Percentiles rank a stretch among this genome's conserved stretches.
Evolutionary conservation across 2,113 vertebrate genomes (phyloP).

Genomic region (Stigmatopora nigra): DNA sequence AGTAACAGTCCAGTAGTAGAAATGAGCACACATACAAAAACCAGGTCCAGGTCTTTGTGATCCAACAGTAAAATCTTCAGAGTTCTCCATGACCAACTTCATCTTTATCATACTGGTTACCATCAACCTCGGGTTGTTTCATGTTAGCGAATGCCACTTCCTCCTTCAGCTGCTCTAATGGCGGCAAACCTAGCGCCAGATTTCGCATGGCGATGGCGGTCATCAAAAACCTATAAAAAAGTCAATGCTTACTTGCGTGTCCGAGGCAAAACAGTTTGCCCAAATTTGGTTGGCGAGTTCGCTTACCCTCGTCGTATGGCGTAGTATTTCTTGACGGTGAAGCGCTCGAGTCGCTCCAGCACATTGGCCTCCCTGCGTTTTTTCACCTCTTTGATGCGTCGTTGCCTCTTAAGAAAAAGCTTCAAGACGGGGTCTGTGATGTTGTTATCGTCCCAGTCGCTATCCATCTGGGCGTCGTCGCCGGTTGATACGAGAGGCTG

Average conservation of each 20-base stretch:
- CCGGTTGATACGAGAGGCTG: constrained; percentile 72
- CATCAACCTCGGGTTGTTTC: constrained; percentile 57
- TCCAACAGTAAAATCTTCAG: constrained; percentile 31
- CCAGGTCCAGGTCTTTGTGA: constrained; percentile 7
- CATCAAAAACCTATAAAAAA: constrained; percentile 79
- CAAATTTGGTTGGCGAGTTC: too few species aligned
- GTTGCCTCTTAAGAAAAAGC: constrained; percentile 79
- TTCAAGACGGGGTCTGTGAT: constrained; percentile 71
- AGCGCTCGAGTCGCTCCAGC: constrained; percentile 71
- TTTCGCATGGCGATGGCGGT: constrained; percentile 85
- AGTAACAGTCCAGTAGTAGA: constrained; percentile 47
- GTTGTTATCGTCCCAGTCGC: constrained; percentile 48
- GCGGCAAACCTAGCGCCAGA: constrained; percentile 77
- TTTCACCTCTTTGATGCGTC: constrained; percentile 71
- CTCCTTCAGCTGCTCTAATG: constrained; percentile 77
- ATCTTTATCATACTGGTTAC: constrained; percentile 52
- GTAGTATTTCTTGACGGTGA: constrained; percentile 77
- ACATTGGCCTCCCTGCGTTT: constrained; percentile 68
- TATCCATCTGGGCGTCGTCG: constrained; percentile 20
- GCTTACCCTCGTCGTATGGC: constrained; percentile 81
- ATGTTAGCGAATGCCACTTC: constrained; percentile 83
- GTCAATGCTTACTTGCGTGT: not conserved
- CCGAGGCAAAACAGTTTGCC: too few species aligned
- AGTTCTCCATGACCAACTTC: constrained; percentile 67
- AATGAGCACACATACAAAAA: not conserved